Conservation (phyloP, 2,888 invertebrate genomes). For the Lamellibrachia columna region DNA sequence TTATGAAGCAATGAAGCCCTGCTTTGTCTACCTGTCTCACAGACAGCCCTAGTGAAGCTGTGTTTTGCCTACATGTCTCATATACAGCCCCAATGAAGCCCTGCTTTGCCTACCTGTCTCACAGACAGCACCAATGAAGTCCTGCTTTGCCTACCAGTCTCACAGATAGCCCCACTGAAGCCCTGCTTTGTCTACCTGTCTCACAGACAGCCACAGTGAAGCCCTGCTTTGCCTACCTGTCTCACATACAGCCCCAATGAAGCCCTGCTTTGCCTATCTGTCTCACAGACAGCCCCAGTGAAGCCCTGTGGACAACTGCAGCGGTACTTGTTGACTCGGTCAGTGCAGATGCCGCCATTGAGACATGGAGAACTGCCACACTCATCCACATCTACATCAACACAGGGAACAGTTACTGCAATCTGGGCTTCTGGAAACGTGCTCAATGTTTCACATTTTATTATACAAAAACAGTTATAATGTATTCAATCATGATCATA, state of each 20-base stretch:
- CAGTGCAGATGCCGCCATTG: not conserved
- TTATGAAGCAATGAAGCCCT: not conserved
- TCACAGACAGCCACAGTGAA: no score
- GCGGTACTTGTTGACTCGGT: not conserved
- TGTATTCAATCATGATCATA: not conserved
- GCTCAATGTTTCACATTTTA: not conserved
- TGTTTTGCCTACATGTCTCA: no score
- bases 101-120: no score
- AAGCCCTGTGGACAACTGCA: not conserved
- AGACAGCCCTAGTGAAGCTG: no score
- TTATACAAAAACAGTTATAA: not conserved
- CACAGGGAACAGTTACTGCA: not conserved
- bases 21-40: not conserved
- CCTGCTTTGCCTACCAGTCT: no score
- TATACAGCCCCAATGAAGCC: no score
- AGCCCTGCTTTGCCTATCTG: no score
- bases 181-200: no score
- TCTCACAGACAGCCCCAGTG: not conserved
- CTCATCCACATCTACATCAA: not conserved
- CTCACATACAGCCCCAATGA: no score
- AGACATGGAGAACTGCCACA: not conserved
- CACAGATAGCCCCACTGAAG: no score
- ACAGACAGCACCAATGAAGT: no score
- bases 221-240: no score
- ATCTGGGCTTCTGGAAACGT: not conserved